A percentile compares a stretch with the other conserved stretches of the same genome.
These are phyloP conservation scores for Chloroceryle inda DNA, from an alignment of 2,797 vertebrate genomes.

Conservation along the genomic window DNA sequence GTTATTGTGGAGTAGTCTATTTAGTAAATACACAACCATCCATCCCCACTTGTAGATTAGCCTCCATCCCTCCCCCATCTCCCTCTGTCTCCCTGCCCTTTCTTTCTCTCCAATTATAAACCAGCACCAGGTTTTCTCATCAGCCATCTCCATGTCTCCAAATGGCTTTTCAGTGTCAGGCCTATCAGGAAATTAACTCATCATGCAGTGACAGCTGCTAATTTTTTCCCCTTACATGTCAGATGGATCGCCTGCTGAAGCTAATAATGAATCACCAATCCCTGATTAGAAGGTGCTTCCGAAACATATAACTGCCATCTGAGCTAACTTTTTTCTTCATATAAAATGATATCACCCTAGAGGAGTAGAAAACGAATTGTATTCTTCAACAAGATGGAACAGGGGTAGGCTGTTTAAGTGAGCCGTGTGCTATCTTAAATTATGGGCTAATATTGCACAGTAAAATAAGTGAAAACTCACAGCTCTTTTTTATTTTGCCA, in stretches of 20 bases:
- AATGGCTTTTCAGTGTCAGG: conserved; percentile 91
- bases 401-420: conserved; percentile 73
- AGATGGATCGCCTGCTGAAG: conserved; percentile 92
- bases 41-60: conserved; percentile 62
- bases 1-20: neutral
- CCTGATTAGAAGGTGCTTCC: conserved; percentile 92
- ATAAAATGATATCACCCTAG: conserved; percentile 85
- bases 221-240: conserved; percentile 95
- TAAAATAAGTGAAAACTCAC: conserved; percentile 77
- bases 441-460: conserved; percentile 76
- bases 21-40: conserved; percentile 63
- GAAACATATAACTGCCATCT: conserved; percentile 84
- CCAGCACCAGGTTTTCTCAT: conserved; percentile 90
- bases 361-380: conserved; percentile 79
- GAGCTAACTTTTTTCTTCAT: conserved; percentile 83
- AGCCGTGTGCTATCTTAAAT: conserved; percentile 76
- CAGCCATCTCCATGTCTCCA: conserved; percentile 90
- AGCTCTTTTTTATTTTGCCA: conserved; percentile 77
- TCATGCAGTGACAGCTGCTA: conserved; percentile 97
- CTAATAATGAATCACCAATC: conserved; percentile 94
- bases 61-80: conserved; percentile 41
- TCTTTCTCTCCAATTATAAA: conserved; percentile 90
- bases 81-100: conserved; percentile 79
- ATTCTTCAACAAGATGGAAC: conserved; percentile 77
- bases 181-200: conserved; percentile 99